Base-by-base conservation (phyloP, 2,888 invertebrate genomes). In the Drosophila mercatorum region DNA sequence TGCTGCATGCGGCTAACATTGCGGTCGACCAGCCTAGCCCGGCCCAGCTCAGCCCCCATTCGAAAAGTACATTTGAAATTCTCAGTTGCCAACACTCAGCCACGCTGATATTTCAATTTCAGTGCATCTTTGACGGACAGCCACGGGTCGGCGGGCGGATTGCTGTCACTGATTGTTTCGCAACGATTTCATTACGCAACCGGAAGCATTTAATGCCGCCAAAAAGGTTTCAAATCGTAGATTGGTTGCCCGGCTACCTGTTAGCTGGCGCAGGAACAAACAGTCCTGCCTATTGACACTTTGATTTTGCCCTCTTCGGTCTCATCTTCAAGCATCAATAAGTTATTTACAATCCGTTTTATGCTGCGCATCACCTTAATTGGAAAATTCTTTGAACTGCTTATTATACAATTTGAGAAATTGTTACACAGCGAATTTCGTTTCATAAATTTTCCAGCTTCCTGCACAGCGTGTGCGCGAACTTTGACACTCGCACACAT, bases 1-100 rank as follows among this genome's bases (percentile, higher is more conserved):
- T 67, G 88, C 80, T 89, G 70, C 67, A 81, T 77, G 77, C 59
- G 76, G 81, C 84, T 77, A 83, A 83, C 84, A 81, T 81, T 81
- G 89, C 55, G 89, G 88, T 78, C 55, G 10, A 47, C 14, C 34
- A 5, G 8, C 17, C 26, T 14, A 17, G 43, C 17, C 26, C 26
- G 10, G 43, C 12, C n/a, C 10, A 8, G 5, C 4, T 10, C 43
- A 10, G 10, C 40, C 1, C 40, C 12, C 31, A 31, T n/a, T 8
- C 51, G 5, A 36, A 53, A 74, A 62, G 70, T 61, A 63, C 80
- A 80, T 83, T 83, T 65, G 67, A 70, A 80, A 88, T 78, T 72
- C 67, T 72, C 67, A 67, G 53, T n/a, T 44, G 47, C 51, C 58
- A 72, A 38, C 53, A 46, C 36, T 62, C 49, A 44, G 49, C 10